Evolutionary conservation across 30 jellyfish, hydroid and myxozoan species (phyloP).

Genomic region (Turritopsis rubra): DNA sequence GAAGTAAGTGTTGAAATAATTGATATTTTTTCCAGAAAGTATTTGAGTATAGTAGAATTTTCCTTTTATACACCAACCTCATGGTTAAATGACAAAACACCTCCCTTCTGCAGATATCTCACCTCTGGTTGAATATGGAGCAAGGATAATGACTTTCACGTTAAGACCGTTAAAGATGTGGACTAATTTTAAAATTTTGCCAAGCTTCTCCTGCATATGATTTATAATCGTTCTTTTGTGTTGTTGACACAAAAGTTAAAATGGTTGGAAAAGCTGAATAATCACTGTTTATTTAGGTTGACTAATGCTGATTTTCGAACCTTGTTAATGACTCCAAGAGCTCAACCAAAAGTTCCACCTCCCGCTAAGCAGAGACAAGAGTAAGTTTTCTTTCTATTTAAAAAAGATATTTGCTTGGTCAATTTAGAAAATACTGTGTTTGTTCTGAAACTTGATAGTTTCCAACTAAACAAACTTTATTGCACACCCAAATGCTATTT

Average conservation of each 20-base stretch:
- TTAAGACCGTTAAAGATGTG: too few species aligned
- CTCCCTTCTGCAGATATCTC: too few species aligned
- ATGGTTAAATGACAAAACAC: too few species aligned
- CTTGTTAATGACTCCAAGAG: conserved; percentile 93
- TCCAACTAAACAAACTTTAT: too few species aligned
- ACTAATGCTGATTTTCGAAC: conserved; percentile 97
- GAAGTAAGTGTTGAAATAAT: background rate
- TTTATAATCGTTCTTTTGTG: background rate
- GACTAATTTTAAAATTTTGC: too few species aligned
- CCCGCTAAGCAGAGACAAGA: conserved; percentile 85
- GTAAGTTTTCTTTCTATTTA: conserved; percentile 18
- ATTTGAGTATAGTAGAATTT: too few species aligned
- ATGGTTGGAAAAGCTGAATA: background rate
- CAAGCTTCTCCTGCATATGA: too few species aligned
- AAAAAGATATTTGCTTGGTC: background rate
- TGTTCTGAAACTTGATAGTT: too few species aligned
- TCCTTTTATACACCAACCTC: too few species aligned
- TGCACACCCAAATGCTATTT: background rate
- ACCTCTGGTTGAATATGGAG: too few species aligned
- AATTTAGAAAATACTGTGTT: background rate
- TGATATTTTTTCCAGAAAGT: background rate
- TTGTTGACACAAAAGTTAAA: background rate
- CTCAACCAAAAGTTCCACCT: conserved; percentile 85
- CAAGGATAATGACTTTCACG: too few species aligned
- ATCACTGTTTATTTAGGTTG: conserved; percentile 16